Evolutionary conservation across 2,797 vertebrate species (phyloP).

Genomic region (Leuciscus waleckii): DNA sequence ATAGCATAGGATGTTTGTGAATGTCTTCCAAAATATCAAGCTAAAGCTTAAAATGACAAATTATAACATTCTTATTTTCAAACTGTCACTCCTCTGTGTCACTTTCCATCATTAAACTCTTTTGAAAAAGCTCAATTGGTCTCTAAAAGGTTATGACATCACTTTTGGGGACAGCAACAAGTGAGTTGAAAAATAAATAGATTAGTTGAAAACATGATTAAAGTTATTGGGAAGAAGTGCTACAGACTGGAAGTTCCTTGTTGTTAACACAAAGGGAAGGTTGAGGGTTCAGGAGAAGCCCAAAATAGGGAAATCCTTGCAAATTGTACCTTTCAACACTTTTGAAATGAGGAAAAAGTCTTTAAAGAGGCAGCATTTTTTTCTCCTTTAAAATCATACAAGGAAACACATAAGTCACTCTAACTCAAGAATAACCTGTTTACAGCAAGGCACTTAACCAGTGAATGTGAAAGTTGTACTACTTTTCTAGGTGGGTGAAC

Average conservation of each 20-base stretch:
- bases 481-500: conserved; percentile 1
- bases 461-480: not conserved
- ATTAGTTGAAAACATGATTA: not conserved
- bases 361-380: not conserved
- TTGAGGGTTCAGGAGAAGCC: not conserved
- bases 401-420: not conserved
- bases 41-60: not conserved
- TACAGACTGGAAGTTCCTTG: not conserved
- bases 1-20: not conserved
- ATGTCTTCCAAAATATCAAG: not conserved
- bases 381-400: not conserved
- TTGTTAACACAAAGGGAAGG: not conserved
- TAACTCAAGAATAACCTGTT: not conserved
- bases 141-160: not conserved
- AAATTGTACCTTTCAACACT: not conserved
- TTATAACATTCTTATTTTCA: not conserved
- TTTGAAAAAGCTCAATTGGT: not conserved
- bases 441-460: not conserved
- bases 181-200: not conserved
- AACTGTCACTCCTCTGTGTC: not conserved
- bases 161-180: not conserved
- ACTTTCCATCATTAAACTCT: not conserved
- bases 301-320: not conserved
- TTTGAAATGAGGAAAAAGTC: not conserved
- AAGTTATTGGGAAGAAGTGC: not conserved